Percentiles rank a stretch among this genome's conserved stretches.
These are phyloP conservation scores for Phyllotis vaccarum DNA, from an alignment of 2,797 vertebrate species.

Conservation along the genomic window DNA sequence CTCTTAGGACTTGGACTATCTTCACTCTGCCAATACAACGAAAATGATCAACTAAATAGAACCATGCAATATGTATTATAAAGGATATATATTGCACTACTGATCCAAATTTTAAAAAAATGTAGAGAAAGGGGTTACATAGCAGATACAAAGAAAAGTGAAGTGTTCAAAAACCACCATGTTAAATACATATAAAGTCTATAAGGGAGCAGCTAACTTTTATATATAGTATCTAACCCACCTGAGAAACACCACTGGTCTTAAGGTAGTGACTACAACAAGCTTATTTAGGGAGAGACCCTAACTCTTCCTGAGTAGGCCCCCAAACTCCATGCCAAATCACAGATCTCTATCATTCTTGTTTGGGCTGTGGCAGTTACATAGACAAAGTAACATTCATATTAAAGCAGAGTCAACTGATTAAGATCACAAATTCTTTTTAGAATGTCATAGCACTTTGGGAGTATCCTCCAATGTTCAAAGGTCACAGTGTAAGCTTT, in stretches of 20 bases:
- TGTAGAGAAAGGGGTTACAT: too few relatives aligned
- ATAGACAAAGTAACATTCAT: slow-evolving; percentile 34
- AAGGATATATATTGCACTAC: neutral
- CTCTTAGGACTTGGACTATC: slow-evolving; percentile 98
- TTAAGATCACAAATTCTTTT: neutral
- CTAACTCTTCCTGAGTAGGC: neutral
- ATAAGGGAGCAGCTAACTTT: neutral
- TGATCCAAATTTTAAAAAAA: slow-evolving; percentile 22
- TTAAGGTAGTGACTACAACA: neutral
- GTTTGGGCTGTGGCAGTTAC: slow-evolving; percentile 15
- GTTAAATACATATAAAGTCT: neutral
- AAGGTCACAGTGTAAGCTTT: neutral
- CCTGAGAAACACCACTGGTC: slow-evolving; percentile 29
- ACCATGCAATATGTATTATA: slow-evolving; percentile 48
- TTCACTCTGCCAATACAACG: slow-evolving; percentile 91
- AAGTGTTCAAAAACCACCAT: slow-evolving; percentile 43
- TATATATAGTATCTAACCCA: neutral
- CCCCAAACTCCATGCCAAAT: slow-evolving; percentile 26
- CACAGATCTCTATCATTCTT: neutral
- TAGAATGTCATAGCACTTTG: neutral
- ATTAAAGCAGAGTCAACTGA: neutral
- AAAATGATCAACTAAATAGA: slow-evolving; percentile 71
- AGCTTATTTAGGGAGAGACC: neutral
- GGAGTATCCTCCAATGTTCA: neutral
- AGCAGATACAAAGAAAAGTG: slow-evolving; percentile 13